These are phyloP conservation scores for Nestor notabilis DNA, from an alignment of 2,113 vertebrate genomes.

Conservation along the genomic window DNA sequence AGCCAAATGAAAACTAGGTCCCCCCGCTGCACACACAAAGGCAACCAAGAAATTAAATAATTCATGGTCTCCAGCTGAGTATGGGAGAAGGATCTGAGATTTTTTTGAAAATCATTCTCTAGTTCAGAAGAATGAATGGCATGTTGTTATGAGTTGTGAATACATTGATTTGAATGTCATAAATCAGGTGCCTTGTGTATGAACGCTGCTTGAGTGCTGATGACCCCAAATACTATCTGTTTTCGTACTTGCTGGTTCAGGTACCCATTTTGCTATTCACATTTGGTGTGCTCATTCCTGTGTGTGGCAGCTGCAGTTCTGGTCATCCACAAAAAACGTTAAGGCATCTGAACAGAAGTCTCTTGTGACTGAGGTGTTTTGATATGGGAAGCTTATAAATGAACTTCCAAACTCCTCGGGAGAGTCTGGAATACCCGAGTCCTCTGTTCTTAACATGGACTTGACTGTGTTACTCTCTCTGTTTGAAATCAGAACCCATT, in stretches of 20 bases:
- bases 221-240: background rate
- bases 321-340: background rate
- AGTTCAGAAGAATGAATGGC: slow-evolving; percentile 24
- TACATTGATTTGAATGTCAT: slow-evolving; percentile 18
- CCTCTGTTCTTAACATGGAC: background rate
- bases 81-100: background rate
- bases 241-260: background rate
- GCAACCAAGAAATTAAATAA: slow-evolving; percentile 72
- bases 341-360: background rate
- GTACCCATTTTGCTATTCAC: background rate
- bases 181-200: background rate
- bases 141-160: slow-evolving; percentile 27
- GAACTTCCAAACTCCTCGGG: background rate
- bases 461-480: background rate
- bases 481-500: background rate
- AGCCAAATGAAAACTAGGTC: slow-evolving; percentile 4
- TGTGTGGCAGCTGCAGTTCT: background rate
- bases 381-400: background rate
- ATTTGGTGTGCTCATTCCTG: background rate
- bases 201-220: slow-evolving; percentile 13
- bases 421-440: background rate
- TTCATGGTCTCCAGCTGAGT: slow-evolving; percentile 53
- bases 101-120: slow-evolving; percentile 58
- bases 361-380: background rate
- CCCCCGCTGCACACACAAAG: slow-evolving; percentile 6